Percentiles rank a stretch among this genome's conserved stretches.
phyloP scores from a whole-genome alignment of 2,797 vertebrate genomes.

The Acestrorhynchus altus region DNA sequence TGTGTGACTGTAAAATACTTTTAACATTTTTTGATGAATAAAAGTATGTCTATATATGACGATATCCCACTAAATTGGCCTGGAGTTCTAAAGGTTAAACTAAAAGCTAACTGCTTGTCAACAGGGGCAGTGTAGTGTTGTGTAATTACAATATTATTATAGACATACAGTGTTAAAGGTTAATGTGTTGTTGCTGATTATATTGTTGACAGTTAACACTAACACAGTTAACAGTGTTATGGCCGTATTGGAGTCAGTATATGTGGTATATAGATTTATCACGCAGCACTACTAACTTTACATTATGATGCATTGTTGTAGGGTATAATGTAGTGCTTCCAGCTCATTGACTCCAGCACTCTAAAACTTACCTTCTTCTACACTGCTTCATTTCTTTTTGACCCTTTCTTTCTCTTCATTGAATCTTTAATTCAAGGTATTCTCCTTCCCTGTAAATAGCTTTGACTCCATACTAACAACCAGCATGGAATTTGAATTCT shows the following conservation, averaged over 20 bases:
- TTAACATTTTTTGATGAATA: too few species aligned
- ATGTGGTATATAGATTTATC: not conserved
- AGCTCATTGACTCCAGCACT: conserved; percentile 7
- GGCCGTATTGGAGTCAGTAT: not conserved
- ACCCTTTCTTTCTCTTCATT: conserved; percentile 28
- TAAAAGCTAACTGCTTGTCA: too few species aligned
- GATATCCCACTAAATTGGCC: too few species aligned
- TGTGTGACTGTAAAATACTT: too few species aligned
- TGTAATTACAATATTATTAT: too few species aligned
- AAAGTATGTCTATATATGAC: too few species aligned
- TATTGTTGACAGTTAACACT: not conserved
- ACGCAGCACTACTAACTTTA: not conserved
- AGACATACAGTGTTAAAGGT: too few species aligned
- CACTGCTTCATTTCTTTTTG: conserved; percentile 21
- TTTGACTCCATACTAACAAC: conserved; percentile 41
- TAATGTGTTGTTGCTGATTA: too few species aligned
- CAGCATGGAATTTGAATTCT: conserved; percentile 50
- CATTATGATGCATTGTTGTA: not conserved
- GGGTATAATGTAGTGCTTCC: not conserved
- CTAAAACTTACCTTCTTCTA: conserved; percentile 14
- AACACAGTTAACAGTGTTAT: too few species aligned
- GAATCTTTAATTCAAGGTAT: conserved; percentile 41
- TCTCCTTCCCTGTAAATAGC: conserved; percentile 32
- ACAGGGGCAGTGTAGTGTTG: too few species aligned
- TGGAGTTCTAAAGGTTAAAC: too few species aligned